Base-by-base conservation (phyloP, 2,888 invertebrate species). In the Eupithecia centaureata region DNA sequence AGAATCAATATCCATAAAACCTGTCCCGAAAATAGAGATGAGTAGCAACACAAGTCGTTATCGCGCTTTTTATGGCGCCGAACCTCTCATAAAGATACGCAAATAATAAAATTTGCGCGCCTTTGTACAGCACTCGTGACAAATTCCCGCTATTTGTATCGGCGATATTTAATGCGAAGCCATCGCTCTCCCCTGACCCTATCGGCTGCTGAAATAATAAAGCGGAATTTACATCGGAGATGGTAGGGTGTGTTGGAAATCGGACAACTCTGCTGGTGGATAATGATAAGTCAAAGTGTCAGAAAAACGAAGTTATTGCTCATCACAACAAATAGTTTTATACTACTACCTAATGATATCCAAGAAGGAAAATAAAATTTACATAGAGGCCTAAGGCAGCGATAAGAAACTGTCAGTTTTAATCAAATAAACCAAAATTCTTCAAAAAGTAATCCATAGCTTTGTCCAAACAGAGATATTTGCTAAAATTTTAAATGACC, bases 1-100 rank as follows among this genome's bases (percentile, higher is more conserved):
- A 66, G 69, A 71, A 68, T 72, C 69, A 65, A 62, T 68, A 71
- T 12, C 67, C 65, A 70, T 76, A 76, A 76, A 76, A 61, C 68
- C 67, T 68, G 66, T 47, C 64, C 64, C 68, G 32, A 63, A 69
- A 74, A 73, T 76, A 69, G 71, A 71, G 70, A 70, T 76, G 65
- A 74, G 74, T 63, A 67, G 63, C 74, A 73, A 82, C 83, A 86
- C 83, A 82, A 83, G 80, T 80, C 82, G 85, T 86, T 88, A 88
- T 85, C 87, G 76, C 78, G 72, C 77, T 75, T 83, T 89, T 91
- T 90, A 91, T 85, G 85, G 81, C 79, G 76, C 80, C 83, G 83
- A 85, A 85, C 83, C 77, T 73, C 79, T 82, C 80, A 83, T 91
- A 91, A 91, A 91, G 89, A 89, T 91, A 91, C 70, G 73, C 61